Base-by-base conservation (phyloP, 2,888 invertebrate species). In the Hydropsyche betteni region DNA sequence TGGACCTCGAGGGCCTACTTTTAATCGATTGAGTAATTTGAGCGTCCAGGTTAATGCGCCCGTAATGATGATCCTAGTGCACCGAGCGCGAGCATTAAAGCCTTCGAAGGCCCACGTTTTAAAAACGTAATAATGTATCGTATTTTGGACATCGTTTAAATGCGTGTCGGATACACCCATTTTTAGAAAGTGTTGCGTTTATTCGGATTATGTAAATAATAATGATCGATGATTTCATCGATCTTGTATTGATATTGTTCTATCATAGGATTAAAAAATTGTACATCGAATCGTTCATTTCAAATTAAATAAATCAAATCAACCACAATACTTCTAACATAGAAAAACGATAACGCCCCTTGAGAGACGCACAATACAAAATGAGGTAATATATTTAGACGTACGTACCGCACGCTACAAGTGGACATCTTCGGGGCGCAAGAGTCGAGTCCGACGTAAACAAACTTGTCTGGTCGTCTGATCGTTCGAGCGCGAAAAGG, bases 1-100 rank as follows among this genome's bases (percentile, higher is more conserved):
- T 58, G 33, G 14, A 53, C 53, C 77, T 53, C 68, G 68, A 55
- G 74, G 64, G 77, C 55, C 38, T n/a, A 71, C 52, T 75, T 75
- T 75, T 77, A 77, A 77, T 77, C 77, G 77, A 77, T 74, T 77
- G 75, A 69, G 77, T 77, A 75, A 77, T 77, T 77, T 77, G 38
- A 52, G 50, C 24, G 70, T 70, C 34, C 70, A 58, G 58, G 72
- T 72, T 72, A 72, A 72, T 61, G 72, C 72, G 14, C 51, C 52
- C 6, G 72, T 38, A 64, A 64, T 64, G 64, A 64, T 34, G 64
- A 64, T 64, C 64, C 36, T 44, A 10, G 64, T 6, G 16, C 51
- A n/a, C 51, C 6, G 61, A 61, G 44, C 3, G 44, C 44, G 10
- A 6, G 44, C 44, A 44, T 44, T 44, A 44, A 8, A 44, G 6